Conservation (phyloP, 2,113 vertebrate species). For the Willisornis vidua region DNA sequence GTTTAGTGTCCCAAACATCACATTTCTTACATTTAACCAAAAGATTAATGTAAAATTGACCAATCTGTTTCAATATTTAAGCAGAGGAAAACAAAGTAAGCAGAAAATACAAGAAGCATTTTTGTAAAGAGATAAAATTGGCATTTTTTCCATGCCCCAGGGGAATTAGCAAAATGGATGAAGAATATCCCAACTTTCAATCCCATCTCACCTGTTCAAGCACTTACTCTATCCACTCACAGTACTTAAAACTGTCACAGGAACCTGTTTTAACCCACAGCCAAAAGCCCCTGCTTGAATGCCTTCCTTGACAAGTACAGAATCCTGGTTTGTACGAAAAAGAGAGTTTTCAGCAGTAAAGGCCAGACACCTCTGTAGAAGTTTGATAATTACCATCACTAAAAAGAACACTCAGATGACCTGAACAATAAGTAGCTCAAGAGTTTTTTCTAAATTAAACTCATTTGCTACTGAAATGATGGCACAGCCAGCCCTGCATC, state of each 20-base stretch:
- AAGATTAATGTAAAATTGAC: not conserved
- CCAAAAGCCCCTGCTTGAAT: not conserved
- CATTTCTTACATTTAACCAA: not conserved
- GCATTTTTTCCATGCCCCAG: not conserved
- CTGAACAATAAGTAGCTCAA: not conserved
- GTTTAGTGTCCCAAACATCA: not conserved
- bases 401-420: not conserved
- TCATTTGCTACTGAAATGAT: not conserved
- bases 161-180: not conserved
- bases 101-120: not conserved
- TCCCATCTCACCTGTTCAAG: not conserved
- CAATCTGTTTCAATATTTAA: not conserved
- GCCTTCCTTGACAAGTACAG: fast-evolving
- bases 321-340: not conserved
- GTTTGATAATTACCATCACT: not conserved
- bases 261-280: not conserved
- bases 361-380: not conserved
- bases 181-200: not conserved
- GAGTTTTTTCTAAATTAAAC: not conserved
- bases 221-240: not conserved
- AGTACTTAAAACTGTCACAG: not conserved
- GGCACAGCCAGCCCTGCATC: not conserved
- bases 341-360: not conserved
- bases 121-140: not conserved
- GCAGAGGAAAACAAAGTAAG: not conserved